These are phyloP conservation scores for Miniopterus natalensis DNA, from an alignment of 2,113 vertebrate genomes.

Conservation along the genomic window DNA sequence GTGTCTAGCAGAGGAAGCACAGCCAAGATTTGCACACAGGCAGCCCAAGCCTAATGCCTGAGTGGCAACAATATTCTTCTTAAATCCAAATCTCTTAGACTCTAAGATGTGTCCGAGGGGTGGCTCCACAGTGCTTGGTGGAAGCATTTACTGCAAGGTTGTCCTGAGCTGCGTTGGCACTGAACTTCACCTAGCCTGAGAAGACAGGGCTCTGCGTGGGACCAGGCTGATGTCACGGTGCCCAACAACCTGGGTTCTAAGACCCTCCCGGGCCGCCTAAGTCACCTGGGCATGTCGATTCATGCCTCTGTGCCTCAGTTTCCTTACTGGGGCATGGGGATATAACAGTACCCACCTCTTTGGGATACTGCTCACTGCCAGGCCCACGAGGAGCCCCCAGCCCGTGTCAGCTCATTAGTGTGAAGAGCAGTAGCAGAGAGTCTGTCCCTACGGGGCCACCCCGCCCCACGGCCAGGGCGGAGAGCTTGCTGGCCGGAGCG, in stretches of 20 bases:
- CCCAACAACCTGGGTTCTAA: neutral
- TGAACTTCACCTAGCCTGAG: neutral
- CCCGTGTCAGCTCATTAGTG: fast-evolving
- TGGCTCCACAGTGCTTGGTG: fast-evolving
- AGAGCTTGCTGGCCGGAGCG: neutral
- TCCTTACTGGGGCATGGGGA: fast-evolving
- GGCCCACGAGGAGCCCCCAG: fast-evolving
- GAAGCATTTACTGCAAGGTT: fast-evolving
- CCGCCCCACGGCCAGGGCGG: neutral
- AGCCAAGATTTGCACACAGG: neutral
- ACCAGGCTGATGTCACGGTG: neutral
- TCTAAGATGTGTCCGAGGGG: fast-evolving
- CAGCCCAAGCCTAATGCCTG: neutral
- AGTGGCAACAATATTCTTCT: fast-evolving
- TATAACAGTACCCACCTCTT: fast-evolving
- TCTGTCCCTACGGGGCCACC: neutral
- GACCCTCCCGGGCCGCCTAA: neutral
- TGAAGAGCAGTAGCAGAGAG: too few species aligned
- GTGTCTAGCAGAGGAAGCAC: too few species aligned
- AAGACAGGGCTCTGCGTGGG: fast-evolving
- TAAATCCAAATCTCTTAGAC: neutral
- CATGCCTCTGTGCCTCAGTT: neutral
- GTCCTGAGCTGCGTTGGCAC: fast-evolving
- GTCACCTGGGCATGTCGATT: neutral
- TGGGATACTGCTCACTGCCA: neutral